Evolutionary conservation across 2,888 invertebrate genomes (phyloP), one percentile per base, ranked within the genome.

Genomic region (Ferrisia virgata): DNA sequence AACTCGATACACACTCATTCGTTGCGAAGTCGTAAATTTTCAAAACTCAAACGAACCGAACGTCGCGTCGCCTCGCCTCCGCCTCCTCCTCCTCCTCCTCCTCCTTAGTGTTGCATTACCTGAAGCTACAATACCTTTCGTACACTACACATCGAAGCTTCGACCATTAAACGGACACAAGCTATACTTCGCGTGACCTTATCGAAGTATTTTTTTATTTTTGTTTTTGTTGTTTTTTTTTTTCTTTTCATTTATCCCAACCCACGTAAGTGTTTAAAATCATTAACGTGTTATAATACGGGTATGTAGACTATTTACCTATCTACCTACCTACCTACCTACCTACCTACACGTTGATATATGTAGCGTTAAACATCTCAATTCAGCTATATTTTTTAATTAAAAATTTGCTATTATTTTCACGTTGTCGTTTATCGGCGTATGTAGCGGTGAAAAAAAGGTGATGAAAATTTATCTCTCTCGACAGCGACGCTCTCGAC

Each of bases 111-210:
- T 72, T 33, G 72, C 72, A 31, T 72, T 72, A 72, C 72, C 72
- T 72, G 33, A 33, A 64, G 33, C n/a, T 28, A 53, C 15, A 53
- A 11, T 18, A 53, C 22, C 53, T 2, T 15, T 0, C 8, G 13
- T 13, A 15, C 4, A 18, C 18, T 1, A 15, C 3, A 15, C 4
- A 18, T 8, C 18, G 18, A 18, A 18, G 47, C 47, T 47, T n/a
- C n/a, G 72, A 18, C 72, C 72, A 72, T 72, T 72, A 72, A 72
- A 72, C 69, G 69, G 28, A 31, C 31, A 31, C 28, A 69, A 69
- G 11, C n/a, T n/a, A n/a, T 69, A 69, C 58, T 53, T 72, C 72
- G 72, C 72, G 72, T 72, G 72, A 72, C 33, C 72, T 72, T 33
- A 72, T 72, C 72, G 33, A n/a, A 72, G 36, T n/a, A n/a, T 33